Evolutionary conservation across 2,888 invertebrate genomes (phyloP).

Genomic region (Tenthredo livida): DNA sequence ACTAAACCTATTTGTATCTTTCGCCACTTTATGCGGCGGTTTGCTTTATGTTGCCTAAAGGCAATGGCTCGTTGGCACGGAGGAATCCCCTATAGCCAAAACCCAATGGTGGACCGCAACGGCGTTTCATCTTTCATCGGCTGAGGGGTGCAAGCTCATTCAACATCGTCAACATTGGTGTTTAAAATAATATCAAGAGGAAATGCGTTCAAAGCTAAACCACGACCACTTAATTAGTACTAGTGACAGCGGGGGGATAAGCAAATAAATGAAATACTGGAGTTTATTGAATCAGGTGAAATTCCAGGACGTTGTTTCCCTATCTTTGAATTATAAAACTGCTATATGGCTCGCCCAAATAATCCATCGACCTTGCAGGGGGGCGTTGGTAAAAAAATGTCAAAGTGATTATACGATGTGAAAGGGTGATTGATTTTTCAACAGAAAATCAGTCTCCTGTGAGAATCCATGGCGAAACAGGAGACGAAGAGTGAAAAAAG

Average conservation of each 20-base stretch:
- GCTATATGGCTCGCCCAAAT: background rate
- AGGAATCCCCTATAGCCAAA: background rate
- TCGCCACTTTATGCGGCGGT: constrained; percentile 45
- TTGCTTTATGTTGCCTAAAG: constrained; percentile 45
- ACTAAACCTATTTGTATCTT: constrained; percentile 53
- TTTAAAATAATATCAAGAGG: constrained; percentile 24
- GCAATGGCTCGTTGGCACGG: constrained; percentile 28
- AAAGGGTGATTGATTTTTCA: background rate
- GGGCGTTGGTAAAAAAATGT: background rate
- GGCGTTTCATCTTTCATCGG: constrained; percentile 19
- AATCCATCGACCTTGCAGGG: background rate
- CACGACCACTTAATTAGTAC: background rate
- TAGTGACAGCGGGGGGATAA: background rate
- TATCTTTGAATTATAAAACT: background rate
- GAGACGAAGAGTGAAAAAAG: background rate
- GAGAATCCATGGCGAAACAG: background rate
- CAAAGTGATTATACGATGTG: background rate
- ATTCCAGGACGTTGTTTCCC: background rate
- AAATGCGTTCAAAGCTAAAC: background rate
- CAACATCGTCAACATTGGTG: constrained; percentile 34
- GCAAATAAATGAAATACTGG: background rate
- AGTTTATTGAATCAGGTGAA: background rate
- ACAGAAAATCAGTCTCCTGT: background rate
- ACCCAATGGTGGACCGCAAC: constrained; percentile 13
- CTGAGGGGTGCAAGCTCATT: constrained; percentile 2